Evolutionary conservation across 2,888 invertebrate genomes (phyloP), one percentile per base, ranked within the genome.

Genomic region (Cotesia congregata): DNA sequence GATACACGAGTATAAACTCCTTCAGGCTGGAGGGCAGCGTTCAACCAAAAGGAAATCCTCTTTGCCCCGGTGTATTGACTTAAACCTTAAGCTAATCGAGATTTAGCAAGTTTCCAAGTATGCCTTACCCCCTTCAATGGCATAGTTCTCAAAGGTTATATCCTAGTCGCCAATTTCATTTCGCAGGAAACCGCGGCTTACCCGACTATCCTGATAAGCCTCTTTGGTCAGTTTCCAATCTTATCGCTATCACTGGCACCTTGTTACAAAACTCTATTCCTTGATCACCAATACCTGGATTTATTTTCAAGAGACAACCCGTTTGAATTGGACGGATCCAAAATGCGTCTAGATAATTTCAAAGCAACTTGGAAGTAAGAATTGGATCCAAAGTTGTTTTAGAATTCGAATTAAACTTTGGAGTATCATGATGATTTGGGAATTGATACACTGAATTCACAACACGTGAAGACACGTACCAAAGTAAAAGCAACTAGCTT

Each of bases 401-500:
- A 30, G 30, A 30, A 30, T 30, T 30, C 0, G 30, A 30, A 30
- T 30, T 30, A 30, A 30, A 30, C 30, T 30, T 30, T 30, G 3
- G 30, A 30, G 30, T 30, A 30, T 30, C 30, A 30, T 30, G 30
- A 30, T 30, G 30, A 30, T 30, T 30, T 30, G 30, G 30, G 3
- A 30, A 30, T 30, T 30, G 30, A 30, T 30, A 30, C 30, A 30
- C 30, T 30, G 30, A 30, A 30, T 30, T 30, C 3, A 30, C 30
- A 30, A 30, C 3, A 86, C 84, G 82, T 76, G 76, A 76, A 77
- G 79, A 86, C 88, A 89, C 89, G 88, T 89, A 89, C 87, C 85
- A 88, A 88, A 88, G 86, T 87, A 88, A 82, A 88, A 88, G 86
- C 87, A 87, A 86, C 84, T 81, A 81, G 87, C 88, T 85, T 79